Evolutionary conservation across 2,113 vertebrate species (phyloP).

Genomic region (Gobius niger): DNA sequence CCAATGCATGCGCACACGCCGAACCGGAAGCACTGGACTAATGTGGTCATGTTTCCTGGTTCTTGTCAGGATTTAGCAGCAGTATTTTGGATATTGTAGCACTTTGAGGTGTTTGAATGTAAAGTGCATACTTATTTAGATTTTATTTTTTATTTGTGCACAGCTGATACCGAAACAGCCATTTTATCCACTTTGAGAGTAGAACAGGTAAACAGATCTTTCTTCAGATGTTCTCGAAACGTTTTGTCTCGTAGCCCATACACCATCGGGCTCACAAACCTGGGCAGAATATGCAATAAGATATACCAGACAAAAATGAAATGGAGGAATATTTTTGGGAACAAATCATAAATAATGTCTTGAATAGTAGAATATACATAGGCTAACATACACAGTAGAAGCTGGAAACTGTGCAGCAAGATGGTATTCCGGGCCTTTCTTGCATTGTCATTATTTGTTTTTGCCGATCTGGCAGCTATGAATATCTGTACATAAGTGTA

Average conservation of each 20-base stretch:
- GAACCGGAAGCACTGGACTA: too few relatives aligned
- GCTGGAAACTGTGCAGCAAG: slow-evolving; percentile 59
- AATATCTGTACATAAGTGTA: slow-evolving; percentile 51
- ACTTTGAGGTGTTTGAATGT: too few relatives aligned
- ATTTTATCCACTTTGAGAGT: neutral
- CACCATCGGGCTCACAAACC: slow-evolving; percentile 62
- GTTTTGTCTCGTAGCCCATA: slow-evolving; percentile 65
- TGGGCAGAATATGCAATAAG: slow-evolving; percentile 55
- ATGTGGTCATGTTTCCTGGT: too few relatives aligned
- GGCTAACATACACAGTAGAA: slow-evolving; percentile 50
- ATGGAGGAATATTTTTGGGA: slow-evolving; percentile 1
- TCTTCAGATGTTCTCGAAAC: slow-evolving; percentile 56
- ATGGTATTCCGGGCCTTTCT: slow-evolving; percentile 64
- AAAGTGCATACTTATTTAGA: too few relatives aligned
- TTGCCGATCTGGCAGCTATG: slow-evolving; percentile 31
- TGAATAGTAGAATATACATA: slow-evolving; percentile 40
- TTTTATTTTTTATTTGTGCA: neutral
- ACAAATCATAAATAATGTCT: neutral
- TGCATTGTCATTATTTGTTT: slow-evolving; percentile 26
- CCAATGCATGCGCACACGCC: too few relatives aligned
- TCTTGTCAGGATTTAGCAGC: too few relatives aligned
- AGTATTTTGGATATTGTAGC: too few relatives aligned
- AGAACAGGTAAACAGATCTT: neutral
- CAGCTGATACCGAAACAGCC: neutral
- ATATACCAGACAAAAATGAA: slow-evolving; percentile 38